These are phyloP conservation scores for Ptychobarbus kaznakovi DNA, from an alignment of 2,797 vertebrate species.

Conservation along the genomic window DNA sequence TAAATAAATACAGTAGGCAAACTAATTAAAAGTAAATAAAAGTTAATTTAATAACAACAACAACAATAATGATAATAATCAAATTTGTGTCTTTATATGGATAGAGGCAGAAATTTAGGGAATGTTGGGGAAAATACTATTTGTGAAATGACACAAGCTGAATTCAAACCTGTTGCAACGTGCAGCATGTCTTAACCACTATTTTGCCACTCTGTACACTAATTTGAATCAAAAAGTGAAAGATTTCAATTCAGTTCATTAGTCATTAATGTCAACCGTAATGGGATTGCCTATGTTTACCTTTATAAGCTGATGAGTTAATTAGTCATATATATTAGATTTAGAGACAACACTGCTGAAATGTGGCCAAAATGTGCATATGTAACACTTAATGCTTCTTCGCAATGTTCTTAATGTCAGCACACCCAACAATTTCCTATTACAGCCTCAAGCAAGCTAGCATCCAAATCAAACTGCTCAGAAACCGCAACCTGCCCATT, in stretches of 20 bases:
- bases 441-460: constrained; percentile 13
- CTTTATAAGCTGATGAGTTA: neutral
- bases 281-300: neutral
- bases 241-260: neutral
- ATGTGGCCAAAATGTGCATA: neutral
- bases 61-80: neutral
- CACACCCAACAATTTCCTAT: neutral
- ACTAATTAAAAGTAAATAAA: neutral
- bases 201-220: neutral
- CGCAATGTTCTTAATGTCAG: neutral
- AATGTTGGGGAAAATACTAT: neutral
- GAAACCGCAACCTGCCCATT: constrained; percentile 5
- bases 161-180: neutral
- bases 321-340: neutral
- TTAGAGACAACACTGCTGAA: neutral
- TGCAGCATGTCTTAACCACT: neutral
- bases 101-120: neutral
- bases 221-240: neutral
- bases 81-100: neutral
- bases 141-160: neutral
- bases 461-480: constrained; percentile 17
- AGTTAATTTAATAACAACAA: neutral
- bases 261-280: neutral
- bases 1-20: neutral
- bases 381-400: neutral